A percentile compares a stretch with the other conserved stretches of the same genome.
These are phyloP conservation scores for Macrotrachela quadricornifera DNA, from an alignment of 1,140 invertebrate genomes.

Conservation along the genomic window DNA sequence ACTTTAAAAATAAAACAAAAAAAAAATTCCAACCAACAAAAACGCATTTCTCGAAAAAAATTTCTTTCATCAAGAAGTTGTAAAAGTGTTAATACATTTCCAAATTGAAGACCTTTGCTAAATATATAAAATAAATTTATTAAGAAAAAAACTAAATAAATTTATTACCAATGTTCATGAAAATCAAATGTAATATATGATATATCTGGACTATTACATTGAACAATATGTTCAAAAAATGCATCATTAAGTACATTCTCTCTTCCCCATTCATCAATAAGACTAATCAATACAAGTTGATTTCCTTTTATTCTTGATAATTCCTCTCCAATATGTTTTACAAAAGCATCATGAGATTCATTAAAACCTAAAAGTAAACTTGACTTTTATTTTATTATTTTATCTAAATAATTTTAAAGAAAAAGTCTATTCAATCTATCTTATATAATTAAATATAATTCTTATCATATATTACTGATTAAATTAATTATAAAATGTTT, in stretches of 20 bases:
- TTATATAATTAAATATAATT: too few relatives aligned
- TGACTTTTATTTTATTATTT: constrained; percentile 9
- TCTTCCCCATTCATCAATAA: constrained; percentile 73
- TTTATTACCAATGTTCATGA: constrained; percentile 77
- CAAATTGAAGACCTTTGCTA: constrained; percentile 73
- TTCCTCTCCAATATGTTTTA: constrained; percentile 56
- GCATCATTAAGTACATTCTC: constrained; percentile 76
- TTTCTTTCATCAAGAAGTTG: too few relatives aligned
- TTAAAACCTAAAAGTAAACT: constrained; percentile 40
- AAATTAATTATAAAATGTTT: too few relatives aligned
- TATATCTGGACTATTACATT: constrained; percentile 54
- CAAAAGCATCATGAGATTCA: constrained; percentile 67
- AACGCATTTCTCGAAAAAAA: too few relatives aligned
- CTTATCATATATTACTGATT: too few relatives aligned
- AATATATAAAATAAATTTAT: constrained; percentile 10
- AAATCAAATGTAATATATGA: constrained; percentile 88
- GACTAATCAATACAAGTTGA: constrained; percentile 59
- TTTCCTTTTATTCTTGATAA: constrained; percentile 38
- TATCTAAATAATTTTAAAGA: too few relatives aligned
- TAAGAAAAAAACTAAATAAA: neutral
- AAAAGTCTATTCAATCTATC: too few relatives aligned
- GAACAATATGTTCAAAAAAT: constrained; percentile 51
- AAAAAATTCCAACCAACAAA: too few relatives aligned
- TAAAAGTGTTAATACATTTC: constrained; percentile 45
- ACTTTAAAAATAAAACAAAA: too few relatives aligned